These are phyloP conservation scores for Cavia aperea DNA, from an alignment of 2,113 vertebrate species.

Conservation along the genomic window DNA sequence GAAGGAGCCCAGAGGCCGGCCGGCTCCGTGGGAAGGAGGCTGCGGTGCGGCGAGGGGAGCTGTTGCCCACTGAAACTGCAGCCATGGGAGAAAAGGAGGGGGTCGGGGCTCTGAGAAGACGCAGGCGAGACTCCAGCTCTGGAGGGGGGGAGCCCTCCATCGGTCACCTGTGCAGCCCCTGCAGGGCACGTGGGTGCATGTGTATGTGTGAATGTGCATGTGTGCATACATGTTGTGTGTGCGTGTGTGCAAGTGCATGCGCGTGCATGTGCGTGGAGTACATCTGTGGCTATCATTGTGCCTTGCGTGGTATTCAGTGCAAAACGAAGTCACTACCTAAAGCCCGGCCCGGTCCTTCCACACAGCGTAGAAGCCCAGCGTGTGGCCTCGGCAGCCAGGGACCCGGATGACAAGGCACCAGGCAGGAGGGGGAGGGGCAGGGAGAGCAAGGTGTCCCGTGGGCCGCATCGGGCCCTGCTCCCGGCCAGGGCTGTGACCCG, in stretches of 20 bases:
- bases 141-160: background rate
- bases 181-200: accelerated
- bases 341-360: conserved; percentile 14
- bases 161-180: background rate
- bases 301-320: background rate
- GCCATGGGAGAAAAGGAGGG: background rate
- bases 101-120: accelerated
- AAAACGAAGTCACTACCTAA: conserved; percentile 31
- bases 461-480: background rate
- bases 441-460: no score
- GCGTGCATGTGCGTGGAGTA: background rate
- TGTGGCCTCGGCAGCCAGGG: background rate
- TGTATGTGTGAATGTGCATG: background rate
- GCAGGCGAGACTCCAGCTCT: background rate
- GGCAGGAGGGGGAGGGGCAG: background rate
- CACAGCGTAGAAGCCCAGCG: background rate
- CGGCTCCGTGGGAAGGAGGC: no score
- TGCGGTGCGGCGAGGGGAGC: background rate
- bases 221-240: no score
- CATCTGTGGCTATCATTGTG: background rate
- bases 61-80: background rate
- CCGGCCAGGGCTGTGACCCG: background rate
- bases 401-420: no score
- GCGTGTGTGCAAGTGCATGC: background rate
- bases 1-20: background rate